These are phyloP conservation scores for Hartigia nigra DNA, from an alignment of 2,888 invertebrate species.

Conservation along the genomic window DNA sequence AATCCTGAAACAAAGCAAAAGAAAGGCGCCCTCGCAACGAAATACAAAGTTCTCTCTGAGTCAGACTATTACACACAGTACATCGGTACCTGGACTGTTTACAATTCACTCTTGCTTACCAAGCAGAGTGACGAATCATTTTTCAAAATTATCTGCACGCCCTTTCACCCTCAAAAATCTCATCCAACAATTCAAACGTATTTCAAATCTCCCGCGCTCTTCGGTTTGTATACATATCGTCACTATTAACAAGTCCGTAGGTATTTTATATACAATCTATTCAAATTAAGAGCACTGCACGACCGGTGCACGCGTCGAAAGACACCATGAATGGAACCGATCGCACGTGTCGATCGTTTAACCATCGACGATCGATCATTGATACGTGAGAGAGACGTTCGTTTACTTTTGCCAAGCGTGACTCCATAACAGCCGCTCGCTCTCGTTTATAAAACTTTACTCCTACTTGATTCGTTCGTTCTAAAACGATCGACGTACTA, in stretches of 20 bases:
- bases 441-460: neutral
- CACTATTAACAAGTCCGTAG: neutral
- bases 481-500: neutral
- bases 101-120: neutral
- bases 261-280: neutral
- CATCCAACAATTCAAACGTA: neutral
- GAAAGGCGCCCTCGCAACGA: neutral
- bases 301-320: neutral
- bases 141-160: neutral
- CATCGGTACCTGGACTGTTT: neutral
- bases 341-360: neutral
- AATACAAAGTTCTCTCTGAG: neutral
- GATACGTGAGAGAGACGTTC: neutral
- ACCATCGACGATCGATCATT: neutral
- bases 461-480: neutral
- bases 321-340: neutral
- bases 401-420: neutral
- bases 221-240: neutral
- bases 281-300: neutral
- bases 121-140: neutral
- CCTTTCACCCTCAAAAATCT: neutral
- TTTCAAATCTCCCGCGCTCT: neutral
- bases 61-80: neutral
- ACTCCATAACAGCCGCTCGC: neutral
- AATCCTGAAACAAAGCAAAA: neutral